phyloP scores from a whole-genome alignment of 2,797 vertebrate species.

The Coluber constrictor region DNA sequence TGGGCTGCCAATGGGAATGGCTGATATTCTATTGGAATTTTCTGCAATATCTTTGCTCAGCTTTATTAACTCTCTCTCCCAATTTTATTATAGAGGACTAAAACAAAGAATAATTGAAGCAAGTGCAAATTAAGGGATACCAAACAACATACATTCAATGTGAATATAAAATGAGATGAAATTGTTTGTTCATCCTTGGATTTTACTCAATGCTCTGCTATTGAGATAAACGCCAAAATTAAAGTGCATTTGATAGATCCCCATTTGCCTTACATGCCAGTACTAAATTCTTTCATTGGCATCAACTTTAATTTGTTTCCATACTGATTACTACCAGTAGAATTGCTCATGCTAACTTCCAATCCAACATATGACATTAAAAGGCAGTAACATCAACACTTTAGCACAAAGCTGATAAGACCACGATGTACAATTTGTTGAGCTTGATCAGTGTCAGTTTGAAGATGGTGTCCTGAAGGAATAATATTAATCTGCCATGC shows the following conservation, averaged over 20 bases:
- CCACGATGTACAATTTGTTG: not conserved
- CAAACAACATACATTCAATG: not conserved
- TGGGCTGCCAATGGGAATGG: not conserved
- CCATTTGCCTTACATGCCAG: not conserved
- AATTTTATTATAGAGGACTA: not conserved
- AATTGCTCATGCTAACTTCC: too few species aligned
- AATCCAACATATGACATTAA: not conserved
- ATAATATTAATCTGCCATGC: constrained; percentile 1
- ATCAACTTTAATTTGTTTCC: not conserved
- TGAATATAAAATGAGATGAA: not conserved
- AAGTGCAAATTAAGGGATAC: not conserved
- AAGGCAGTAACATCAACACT: not conserved
- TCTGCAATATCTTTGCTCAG: not conserved
- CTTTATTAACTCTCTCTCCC: not conserved
- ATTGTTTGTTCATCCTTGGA: not conserved
- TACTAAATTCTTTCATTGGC: not conserved
- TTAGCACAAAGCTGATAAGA: constrained; percentile 11
- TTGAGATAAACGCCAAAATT: not conserved
- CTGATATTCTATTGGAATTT: not conserved
- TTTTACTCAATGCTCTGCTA: not conserved
- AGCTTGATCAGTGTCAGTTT: not conserved
- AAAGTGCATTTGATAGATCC: not conserved
- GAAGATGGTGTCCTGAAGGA: constrained; percentile 13
- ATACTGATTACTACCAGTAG: not conserved
- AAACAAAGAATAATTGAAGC: not conserved